A percentile compares a stretch with the other conserved stretches of the same genome.
These are phyloP conservation scores for Pantherophis guttatus DNA, from an alignment of 2,113 vertebrate genomes.

Conservation along the genomic window DNA sequence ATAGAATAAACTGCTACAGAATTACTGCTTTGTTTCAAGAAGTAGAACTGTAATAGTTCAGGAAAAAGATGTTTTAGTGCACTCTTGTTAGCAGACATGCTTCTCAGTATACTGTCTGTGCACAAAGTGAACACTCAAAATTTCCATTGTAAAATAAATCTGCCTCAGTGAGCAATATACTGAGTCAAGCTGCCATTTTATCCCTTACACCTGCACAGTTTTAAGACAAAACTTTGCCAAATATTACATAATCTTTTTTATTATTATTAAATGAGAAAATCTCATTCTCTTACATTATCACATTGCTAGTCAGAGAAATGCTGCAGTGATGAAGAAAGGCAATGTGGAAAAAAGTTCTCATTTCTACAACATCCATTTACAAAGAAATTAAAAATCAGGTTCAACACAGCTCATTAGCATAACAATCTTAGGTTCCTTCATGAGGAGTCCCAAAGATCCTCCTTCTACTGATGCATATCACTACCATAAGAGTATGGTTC, in stretches of 20 bases:
- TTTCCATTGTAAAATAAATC: slow-evolving; percentile 57
- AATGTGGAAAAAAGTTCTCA: slow-evolving; percentile 64
- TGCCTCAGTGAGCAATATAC: slow-evolving; percentile 56
- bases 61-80: slow-evolving; percentile 58
- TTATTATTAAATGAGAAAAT: slow-evolving; percentile 72
- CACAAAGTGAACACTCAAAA: slow-evolving; percentile 45
- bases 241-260: slow-evolving; percentile 70
- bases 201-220: slow-evolving; percentile 57
- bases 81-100: slow-evolving; percentile 64
- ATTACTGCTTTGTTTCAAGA: slow-evolving; percentile 47
- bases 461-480: slow-evolving; percentile 55
- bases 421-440: slow-evolving; percentile 62
- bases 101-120: slow-evolving; percentile 35
- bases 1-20: slow-evolving; percentile 58
- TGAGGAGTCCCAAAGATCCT: slow-evolving; percentile 56
- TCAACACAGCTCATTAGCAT: slow-evolving; percentile 68
- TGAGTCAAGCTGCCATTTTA: slow-evolving; percentile 58
- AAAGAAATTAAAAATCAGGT: slow-evolving; percentile 64
- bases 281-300: slow-evolving; percentile 73
- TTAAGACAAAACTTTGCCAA: slow-evolving; percentile 73
- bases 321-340: slow-evolving; percentile 68
- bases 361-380: slow-evolving; percentile 70
- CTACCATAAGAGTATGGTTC: slow-evolving; percentile 63
- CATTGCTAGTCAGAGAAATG: slow-evolving; percentile 73
- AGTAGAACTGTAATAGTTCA: slow-evolving; percentile 55